A percentile compares a stretch with the other conserved stretches of the same genome.
Conservation (phyloP, 1,140 invertebrate genomes). For the Heliconius eleuchia region DNA sequence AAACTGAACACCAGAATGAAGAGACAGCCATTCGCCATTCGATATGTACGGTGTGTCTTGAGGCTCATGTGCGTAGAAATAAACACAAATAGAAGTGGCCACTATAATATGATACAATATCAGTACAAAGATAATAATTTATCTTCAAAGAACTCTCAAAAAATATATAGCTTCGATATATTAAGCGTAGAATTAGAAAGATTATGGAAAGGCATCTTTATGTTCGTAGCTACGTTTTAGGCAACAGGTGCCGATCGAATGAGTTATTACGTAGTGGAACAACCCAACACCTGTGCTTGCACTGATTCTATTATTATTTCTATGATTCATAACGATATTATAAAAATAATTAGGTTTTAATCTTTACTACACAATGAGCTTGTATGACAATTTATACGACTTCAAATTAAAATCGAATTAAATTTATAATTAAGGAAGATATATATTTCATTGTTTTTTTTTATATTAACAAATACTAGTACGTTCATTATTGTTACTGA, state of each 20-base stretch:
- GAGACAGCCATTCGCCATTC: too few relatives aligned
- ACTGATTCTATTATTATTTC: not conserved
- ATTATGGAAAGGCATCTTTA: not conserved
- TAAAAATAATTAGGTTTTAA: not conserved
- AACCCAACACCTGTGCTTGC: not conserved
- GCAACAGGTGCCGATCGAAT: not conserved
- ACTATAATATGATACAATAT: too few relatives aligned
- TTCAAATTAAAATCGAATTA: not conserved
- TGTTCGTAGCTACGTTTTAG: not conserved
- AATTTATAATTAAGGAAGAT: not conserved
- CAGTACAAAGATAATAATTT: too few relatives aligned
- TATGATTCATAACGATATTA: not conserved
- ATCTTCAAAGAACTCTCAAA: too few relatives aligned
- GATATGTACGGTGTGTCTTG: too few relatives aligned
- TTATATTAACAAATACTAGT: not conserved
- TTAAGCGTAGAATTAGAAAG: too few relatives aligned
- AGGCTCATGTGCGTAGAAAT: too few relatives aligned
- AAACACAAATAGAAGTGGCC: too few relatives aligned
- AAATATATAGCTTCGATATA: too few relatives aligned
- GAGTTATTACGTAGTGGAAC: not conserved
- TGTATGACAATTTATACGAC: not conserved
- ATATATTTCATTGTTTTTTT: not conserved
- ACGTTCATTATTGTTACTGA: not conserved
- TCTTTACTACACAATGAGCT: too few relatives aligned
- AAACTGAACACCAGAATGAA: too few relatives aligned